Percentiles rank a stretch among this genome's conserved stretches.
Evolutionary conservation across 92 coral and sea anemone genomes (phyloP).

Genomic region (Umimayanthus chanpuru): DNA sequence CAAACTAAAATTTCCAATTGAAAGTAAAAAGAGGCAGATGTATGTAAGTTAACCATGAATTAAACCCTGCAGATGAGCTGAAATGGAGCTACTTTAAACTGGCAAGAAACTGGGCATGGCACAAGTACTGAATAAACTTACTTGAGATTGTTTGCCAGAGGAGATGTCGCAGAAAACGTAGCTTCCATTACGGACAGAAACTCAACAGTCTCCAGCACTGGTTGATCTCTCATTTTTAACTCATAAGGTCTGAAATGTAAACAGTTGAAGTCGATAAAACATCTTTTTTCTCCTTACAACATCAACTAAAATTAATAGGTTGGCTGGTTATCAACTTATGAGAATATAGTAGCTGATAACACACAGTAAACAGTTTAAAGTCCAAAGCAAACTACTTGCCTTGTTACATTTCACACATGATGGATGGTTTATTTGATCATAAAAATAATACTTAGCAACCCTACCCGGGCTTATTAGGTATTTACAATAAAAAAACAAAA

Average conservation of each 20-base stretch:
- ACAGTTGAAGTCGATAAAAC: too few relatives aligned
- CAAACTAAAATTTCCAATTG: not conserved
- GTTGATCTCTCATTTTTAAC: slow-evolving; percentile 41
- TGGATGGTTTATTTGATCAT: too few relatives aligned
- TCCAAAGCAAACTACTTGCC: too few relatives aligned
- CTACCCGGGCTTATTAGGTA: too few relatives aligned
- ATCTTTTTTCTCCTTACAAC: not conserved
- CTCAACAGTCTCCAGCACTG: slow-evolving; percentile 55
- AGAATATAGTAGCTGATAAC: too few relatives aligned
- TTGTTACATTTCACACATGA: too few relatives aligned
- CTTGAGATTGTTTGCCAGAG: slow-evolving; percentile 75
- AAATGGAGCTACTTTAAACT: not conserved
- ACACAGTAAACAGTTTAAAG: too few relatives aligned
- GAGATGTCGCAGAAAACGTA: slow-evolving; percentile 67
- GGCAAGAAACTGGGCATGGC: not conserved
- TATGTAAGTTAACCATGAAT: not conserved
- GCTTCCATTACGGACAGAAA: slow-evolving; percentile 77
- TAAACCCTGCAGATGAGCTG: not conserved
- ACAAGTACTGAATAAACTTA: slow-evolving; percentile 22
- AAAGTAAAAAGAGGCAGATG: not conserved
- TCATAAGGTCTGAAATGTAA: slow-evolving; percentile 53
- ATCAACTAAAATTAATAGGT: too few relatives aligned
- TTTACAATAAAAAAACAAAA: too few relatives aligned
- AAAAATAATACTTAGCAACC: too few relatives aligned
- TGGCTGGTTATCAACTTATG: too few relatives aligned